These are phyloP conservation scores for Montipora capitata DNA, from an alignment of 92 coral and sea anemone genomes.

Conservation along the genomic window DNA sequence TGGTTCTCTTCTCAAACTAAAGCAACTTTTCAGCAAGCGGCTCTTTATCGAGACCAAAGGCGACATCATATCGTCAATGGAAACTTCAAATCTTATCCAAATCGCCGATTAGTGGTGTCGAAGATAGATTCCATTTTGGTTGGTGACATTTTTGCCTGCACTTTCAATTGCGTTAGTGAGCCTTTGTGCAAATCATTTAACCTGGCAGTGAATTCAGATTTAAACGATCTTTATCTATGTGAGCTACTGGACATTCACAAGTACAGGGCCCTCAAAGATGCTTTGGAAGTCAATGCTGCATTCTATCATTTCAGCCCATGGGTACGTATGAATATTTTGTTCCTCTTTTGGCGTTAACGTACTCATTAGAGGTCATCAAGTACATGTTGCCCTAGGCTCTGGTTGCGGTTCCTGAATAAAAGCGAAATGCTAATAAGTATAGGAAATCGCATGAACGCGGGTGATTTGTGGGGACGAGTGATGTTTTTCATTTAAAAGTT, in stretches of 20 bases:
- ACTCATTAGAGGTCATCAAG: too few relatives aligned
- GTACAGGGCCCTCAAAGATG: neutral
- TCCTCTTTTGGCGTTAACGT: too few relatives aligned
- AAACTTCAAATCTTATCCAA: neutral
- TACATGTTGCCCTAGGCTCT: too few relatives aligned
- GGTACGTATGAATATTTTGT: neutral
- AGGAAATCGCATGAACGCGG: too few relatives aligned
- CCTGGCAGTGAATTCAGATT: slow-evolving; percentile 14
- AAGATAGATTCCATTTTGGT: neutral
- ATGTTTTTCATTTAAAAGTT: too few relatives aligned
- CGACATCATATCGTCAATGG: neutral
- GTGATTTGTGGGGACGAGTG: too few relatives aligned
- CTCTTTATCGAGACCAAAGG: slow-evolving; percentile 7
- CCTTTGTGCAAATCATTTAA: slow-evolving; percentile 20
- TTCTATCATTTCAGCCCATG: slow-evolving; percentile 44
- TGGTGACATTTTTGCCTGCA: slow-evolving; percentile 1
- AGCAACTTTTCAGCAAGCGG: slow-evolving; percentile 10
- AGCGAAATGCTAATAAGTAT: too few relatives aligned
- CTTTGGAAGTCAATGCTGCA: neutral
- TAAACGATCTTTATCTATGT: neutral
- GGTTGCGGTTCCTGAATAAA: too few relatives aligned
- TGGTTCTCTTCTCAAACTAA: too few relatives aligned
- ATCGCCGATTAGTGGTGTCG: neutral
- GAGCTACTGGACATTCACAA: slow-evolving; percentile 31
- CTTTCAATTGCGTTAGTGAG: neutral